phyloP scores from a whole-genome alignment of 2,797 vertebrate genomes.

The Echeneis naucrates region DNA sequence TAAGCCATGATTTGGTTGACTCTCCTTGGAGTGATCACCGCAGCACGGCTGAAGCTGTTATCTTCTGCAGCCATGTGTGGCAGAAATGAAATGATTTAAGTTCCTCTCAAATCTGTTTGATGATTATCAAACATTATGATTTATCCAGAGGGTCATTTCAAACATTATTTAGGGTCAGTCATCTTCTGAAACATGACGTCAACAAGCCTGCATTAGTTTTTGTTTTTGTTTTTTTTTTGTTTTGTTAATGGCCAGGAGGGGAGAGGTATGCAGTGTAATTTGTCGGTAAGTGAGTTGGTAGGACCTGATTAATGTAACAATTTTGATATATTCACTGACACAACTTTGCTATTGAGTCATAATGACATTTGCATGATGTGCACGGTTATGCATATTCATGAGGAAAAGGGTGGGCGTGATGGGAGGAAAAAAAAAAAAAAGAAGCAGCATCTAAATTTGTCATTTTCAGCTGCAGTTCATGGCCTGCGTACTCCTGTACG shows the following conservation, averaged over 20 bases:
- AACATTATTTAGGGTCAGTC: conserved; percentile 35
- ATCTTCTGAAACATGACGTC: conserved; percentile 40
- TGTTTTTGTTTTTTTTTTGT: conserved; percentile 15
- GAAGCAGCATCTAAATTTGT: conserved; percentile 48
- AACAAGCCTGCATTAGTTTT: conserved; percentile 25
- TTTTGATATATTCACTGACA: conserved; percentile 59
- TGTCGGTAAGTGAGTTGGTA: conserved; percentile 43
- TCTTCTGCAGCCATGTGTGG: conserved; percentile 67
- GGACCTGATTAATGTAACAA: conserved; percentile 40
- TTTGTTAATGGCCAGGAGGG: too few species aligned
- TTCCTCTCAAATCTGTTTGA: conserved; percentile 68
- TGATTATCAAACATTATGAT: conserved; percentile 62
- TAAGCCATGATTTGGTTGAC: conserved; percentile 73
- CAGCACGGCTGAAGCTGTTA: conserved; percentile 71
- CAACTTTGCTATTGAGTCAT: conserved; percentile 57
- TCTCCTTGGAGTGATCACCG: conserved; percentile 72
- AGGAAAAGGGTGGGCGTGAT: conserved; percentile 33
- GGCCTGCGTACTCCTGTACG: conserved; percentile 41
- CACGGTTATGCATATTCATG: conserved; percentile 72
- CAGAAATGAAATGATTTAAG: conserved; percentile 73
- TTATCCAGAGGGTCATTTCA: conserved; percentile 50
- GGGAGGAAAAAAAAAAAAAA: conserved; percentile 42
- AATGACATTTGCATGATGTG: conserved; percentile 58
- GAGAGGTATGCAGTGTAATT: too few species aligned
- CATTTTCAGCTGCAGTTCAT: conserved; percentile 49